These are phyloP conservation scores for Lasioglossum baleicum DNA, from an alignment of 1,140 invertebrate species.

Conservation along the genomic window DNA sequence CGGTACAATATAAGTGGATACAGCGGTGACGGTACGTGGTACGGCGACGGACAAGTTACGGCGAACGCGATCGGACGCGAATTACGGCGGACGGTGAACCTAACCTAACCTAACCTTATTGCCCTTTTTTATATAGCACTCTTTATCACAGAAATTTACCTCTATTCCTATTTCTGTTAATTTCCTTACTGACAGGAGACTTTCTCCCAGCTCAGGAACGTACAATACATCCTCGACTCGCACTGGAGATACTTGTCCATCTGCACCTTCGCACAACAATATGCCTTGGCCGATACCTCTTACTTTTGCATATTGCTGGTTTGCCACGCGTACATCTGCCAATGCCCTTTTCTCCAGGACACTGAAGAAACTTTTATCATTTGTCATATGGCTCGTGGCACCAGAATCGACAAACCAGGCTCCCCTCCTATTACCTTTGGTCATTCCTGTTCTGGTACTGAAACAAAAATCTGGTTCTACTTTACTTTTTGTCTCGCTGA, in stretches of 20 bases:
- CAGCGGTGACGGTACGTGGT: too few relatives aligned
- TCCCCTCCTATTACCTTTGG: neutral
- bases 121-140: neutral
- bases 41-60: too few relatives aligned
- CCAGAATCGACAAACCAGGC: constrained; percentile 25
- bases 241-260: neutral
- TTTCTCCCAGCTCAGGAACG: constrained; percentile 9
- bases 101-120: too few relatives aligned
- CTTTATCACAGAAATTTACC: neutral
- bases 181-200: constrained; percentile 21
- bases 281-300: neutral
- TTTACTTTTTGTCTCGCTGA: neutral
- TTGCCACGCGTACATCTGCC: too few relatives aligned
- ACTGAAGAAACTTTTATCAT: constrained; percentile 17
- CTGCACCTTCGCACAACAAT: neutral
- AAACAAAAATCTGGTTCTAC: constrained; percentile 9
- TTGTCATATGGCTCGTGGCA: constrained; percentile 28
- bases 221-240: constrained; percentile 12
- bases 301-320: neutral
- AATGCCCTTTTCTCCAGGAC: constrained; percentile 1
- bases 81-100: too few relatives aligned
- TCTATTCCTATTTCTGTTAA: constrained; percentile 16
- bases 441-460: neutral
- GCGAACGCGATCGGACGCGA: too few relatives aligned
- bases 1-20: too few relatives aligned